phyloP scores from a whole-genome alignment of 2,797 vertebrate species.

The Lepidocolaptes lacrymiger region DNA sequence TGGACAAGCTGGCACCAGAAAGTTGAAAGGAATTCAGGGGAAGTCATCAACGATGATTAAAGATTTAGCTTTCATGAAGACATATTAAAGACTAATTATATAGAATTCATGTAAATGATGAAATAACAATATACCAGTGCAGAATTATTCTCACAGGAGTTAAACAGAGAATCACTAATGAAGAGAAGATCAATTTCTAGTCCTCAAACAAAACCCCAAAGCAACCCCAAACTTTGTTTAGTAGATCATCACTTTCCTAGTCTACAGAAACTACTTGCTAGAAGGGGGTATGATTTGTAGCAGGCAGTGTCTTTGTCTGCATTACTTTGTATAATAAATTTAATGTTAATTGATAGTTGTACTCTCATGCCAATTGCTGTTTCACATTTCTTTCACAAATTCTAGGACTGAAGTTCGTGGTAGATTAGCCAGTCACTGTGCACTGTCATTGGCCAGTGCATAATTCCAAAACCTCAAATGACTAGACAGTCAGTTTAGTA shows the following conservation, averaged over 20 bases:
- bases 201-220: not conserved
- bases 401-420: not conserved
- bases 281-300: not conserved
- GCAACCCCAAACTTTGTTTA: accelerated
- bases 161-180: not conserved
- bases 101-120: not conserved
- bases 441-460: not conserved
- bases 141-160: not conserved
- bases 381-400: not conserved
- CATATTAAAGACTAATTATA: not conserved
- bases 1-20: not conserved
- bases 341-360: not conserved
- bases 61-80: not conserved
- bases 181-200: not conserved
- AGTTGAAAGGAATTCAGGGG: conserved; percentile 4
- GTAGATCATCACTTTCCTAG: not conserved
- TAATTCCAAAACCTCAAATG: accelerated
- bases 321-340: not conserved
- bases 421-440: not conserved
- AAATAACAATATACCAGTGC: not conserved
- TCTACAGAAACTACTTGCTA: not conserved
- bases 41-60: not conserved
- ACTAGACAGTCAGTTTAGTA: not conserved
- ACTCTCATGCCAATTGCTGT: not conserved
- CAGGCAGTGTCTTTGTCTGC: not conserved